A percentile compares a stretch with the other conserved stretches of the same genome.
Conservation (phyloP, 1,140 invertebrate species). For the Pinna nobilis region DNA sequence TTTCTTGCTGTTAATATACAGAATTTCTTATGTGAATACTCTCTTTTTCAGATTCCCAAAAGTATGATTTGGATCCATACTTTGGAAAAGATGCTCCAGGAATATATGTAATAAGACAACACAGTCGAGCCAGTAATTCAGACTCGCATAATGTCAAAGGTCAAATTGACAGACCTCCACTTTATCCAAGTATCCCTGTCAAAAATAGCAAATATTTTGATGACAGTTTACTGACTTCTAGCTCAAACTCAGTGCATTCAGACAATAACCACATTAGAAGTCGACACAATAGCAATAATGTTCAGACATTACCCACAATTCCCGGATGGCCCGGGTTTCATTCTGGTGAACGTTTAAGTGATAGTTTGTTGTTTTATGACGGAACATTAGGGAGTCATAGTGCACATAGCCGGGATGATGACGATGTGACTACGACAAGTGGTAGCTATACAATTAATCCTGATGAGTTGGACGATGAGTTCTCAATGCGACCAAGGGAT, state of each 20-base stretch:
- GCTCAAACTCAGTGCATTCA: slow-evolving; percentile 38
- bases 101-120: too few species aligned
- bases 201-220: slow-evolving; percentile 25
- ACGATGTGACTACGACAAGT: slow-evolving; percentile 33
- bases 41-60: slow-evolving; percentile 9
- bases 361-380: slow-evolving; percentile 36
- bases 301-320: slow-evolving; percentile 37
- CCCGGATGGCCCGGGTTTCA: slow-evolving; percentile 23
- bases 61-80: too few species aligned
- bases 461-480: slow-evolving; percentile 37
- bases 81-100: too few species aligned
- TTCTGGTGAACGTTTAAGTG: slow-evolving; percentile 19
- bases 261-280: slow-evolving; percentile 28
- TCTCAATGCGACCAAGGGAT: slow-evolving; percentile 29
- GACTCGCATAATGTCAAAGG: not conserved
- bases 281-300: slow-evolving; percentile 27
- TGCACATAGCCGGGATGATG: slow-evolving; percentile 44
- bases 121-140: too few species aligned
- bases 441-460: slow-evolving; percentile 43
- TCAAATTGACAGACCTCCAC: not conserved
- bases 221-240: slow-evolving; percentile 39
- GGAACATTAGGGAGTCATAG: slow-evolving; percentile 35
- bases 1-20: too few species aligned
- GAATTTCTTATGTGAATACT: not conserved
- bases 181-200: not conserved